A percentile compares a stretch with the other conserved stretches of the same genome.
phyloP scores from a whole-genome alignment of 2,797 vertebrate genomes.

The Rhabdomys pumilio region DNA sequence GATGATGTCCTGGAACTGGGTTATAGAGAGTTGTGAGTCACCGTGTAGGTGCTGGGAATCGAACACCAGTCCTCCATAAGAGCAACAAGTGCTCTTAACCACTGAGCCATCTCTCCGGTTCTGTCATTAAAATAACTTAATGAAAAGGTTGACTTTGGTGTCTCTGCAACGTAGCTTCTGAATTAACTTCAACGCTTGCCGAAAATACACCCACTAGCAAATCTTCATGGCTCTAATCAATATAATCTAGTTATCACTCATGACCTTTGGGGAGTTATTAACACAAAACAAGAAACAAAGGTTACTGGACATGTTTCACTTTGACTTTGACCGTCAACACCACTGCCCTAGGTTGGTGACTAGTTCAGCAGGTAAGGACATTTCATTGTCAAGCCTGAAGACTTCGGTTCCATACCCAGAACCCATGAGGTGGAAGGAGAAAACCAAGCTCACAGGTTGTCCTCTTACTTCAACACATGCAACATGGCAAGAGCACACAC shows the following conservation, averaged over 20 bases:
- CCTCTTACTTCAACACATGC: background rate
- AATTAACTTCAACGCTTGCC: constrained; percentile 10
- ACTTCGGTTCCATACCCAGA: background rate
- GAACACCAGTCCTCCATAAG: background rate
- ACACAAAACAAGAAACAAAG: constrained; percentile 55
- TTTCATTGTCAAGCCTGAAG: background rate
- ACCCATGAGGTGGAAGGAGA: background rate
- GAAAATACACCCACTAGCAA: background rate
- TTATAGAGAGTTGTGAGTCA: background rate
- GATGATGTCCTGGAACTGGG: background rate
- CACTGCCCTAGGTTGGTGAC: background rate
- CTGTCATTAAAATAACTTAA: background rate
- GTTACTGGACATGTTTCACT: background rate
- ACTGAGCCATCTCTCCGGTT: background rate
- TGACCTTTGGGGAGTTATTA: constrained; percentile 17
- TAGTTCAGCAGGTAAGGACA: background rate
- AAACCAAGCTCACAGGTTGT: background rate
- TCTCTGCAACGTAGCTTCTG: background rate
- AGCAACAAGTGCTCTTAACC: background rate
- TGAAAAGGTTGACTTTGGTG: background rate
- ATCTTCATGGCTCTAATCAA: background rate
- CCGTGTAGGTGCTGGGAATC: background rate
- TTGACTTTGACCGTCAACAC: background rate
- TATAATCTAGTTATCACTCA: background rate
- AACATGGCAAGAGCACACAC: background rate